These are phyloP conservation scores for Corythornis madagascariensis DNA, from an alignment of 2,113 vertebrate genomes.

Conservation along the genomic window DNA sequence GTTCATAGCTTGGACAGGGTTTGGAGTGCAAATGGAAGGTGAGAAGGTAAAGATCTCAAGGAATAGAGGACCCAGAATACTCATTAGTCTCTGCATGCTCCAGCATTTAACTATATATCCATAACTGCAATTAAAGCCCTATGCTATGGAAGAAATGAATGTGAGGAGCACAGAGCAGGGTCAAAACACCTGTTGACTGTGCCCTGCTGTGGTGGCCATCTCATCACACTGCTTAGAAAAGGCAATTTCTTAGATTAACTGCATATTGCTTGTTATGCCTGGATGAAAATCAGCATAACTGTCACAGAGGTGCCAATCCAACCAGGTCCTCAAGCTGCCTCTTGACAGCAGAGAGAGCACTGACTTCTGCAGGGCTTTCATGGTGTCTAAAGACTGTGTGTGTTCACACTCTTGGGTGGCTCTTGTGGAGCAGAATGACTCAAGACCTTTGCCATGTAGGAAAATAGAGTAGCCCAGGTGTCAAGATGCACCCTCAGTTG, in stretches of 20 bases:
- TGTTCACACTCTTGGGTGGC: background rate
- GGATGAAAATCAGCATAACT: background rate
- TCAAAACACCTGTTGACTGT: accelerated
- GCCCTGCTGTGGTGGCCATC: background rate
- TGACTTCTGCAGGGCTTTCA: background rate
- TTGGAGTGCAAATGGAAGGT: background rate
- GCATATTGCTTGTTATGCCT: background rate
- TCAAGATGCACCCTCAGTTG: background rate
- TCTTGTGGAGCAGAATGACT: background rate
- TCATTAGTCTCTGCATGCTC: background rate
- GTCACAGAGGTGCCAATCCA: background rate
- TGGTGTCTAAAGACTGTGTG: background rate
- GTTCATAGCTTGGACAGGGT: background rate
- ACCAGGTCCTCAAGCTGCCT: background rate
- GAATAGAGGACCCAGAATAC: background rate
- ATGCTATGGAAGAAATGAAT: accelerated
- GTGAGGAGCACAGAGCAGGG: accelerated
- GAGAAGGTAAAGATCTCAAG: background rate
- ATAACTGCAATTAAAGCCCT: background rate
- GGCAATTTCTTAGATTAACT: background rate
- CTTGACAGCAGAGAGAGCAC: background rate
- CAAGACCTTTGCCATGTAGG: background rate
- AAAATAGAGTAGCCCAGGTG: background rate
- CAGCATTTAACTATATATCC: accelerated
- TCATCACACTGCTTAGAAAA: background rate